These are phyloP conservation scores for Nephrocerus scutellatus DNA, from an alignment of 2,888 invertebrate species.

Conservation along the genomic window DNA sequence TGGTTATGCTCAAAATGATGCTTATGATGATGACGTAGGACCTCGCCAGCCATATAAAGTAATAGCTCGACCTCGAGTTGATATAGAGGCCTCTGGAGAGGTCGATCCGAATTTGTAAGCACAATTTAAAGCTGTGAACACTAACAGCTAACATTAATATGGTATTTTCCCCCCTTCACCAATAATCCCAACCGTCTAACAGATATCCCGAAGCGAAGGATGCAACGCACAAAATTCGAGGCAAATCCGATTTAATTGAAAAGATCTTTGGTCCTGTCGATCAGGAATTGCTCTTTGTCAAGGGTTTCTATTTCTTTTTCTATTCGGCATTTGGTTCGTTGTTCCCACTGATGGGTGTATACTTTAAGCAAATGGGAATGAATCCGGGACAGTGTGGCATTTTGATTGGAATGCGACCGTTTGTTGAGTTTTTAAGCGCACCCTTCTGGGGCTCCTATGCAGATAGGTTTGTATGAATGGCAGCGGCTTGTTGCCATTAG, in stretches of 20 bases:
- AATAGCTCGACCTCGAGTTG: conserved; percentile 64
- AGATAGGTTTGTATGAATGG: conserved; percentile 58
- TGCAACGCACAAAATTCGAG: conserved; percentile 82
- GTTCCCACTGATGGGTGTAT: conserved; percentile 97
- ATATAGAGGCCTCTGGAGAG: conserved; percentile 76
- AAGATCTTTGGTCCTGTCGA: conserved; percentile 76
- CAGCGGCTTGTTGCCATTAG: not conserved
- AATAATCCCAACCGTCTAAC: not conserved
- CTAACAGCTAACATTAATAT: not conserved
- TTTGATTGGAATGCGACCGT: conserved; percentile 90
- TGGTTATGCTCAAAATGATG: conserved; percentile 23
- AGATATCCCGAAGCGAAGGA: conserved; percentile 82
- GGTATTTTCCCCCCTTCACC: not conserved
- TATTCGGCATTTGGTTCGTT: conserved; percentile 98
- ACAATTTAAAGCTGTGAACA: not conserved
- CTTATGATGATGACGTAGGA: conserved; percentile 11
- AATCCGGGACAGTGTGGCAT: conserved; percentile 92
- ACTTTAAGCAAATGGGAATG: conserved; percentile 99
- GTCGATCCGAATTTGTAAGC: conserved; percentile 72
- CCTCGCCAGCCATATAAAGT: conserved; percentile 27
- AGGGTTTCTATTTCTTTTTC: conserved; percentile 98
- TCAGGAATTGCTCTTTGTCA: conserved; percentile 87
- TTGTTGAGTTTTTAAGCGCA: conserved; percentile 93
- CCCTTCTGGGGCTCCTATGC: conserved; percentile 98
- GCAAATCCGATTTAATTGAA: conserved; percentile 77